These are phyloP conservation scores for Cerastoderma edule DNA, from an alignment of 2,888 invertebrate species.

Conservation along the genomic window DNA sequence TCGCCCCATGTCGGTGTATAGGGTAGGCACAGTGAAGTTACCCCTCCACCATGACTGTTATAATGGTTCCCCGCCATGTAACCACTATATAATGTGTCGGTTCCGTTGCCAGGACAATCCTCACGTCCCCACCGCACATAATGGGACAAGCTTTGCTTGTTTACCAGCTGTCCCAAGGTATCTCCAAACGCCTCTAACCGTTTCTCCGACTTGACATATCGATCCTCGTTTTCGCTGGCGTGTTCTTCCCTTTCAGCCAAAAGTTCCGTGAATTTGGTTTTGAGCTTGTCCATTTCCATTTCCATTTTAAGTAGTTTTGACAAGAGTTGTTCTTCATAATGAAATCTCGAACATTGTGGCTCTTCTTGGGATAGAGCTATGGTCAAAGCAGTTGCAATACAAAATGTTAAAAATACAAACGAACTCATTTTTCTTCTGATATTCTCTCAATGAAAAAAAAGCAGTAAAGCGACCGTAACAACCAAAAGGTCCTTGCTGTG, in stretches of 20 bases:
- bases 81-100: slow-evolving; percentile 1
- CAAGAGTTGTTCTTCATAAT: slow-evolving; percentile 14
- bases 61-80: slow-evolving; percentile 16
- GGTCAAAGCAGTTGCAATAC: too few species aligned
- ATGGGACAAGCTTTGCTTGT: background rate
- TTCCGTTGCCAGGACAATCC: slow-evolving; percentile 20
- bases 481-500: too few species aligned
- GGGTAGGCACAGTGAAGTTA: slow-evolving; percentile 28
- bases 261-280: background rate
- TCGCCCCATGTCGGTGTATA: slow-evolving; percentile 30
- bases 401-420: too few species aligned
- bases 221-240: background rate
- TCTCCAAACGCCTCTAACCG: background rate
- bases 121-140: slow-evolving; percentile 12
- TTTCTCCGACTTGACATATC: background rate
- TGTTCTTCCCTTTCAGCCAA: background rate
- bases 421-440: too few species aligned
- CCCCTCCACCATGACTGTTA: slow-evolving; percentile 20
- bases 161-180: background rate
- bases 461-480: too few species aligned
- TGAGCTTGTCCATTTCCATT: slow-evolving; percentile 1
- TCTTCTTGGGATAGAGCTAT: too few species aligned
- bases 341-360: slow-evolving; percentile 12
- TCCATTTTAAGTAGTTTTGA: slow-evolving; percentile 10
- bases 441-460: too few species aligned